Conservation (phyloP, 2,888 invertebrate genomes). For the Cancer borealis region DNA sequence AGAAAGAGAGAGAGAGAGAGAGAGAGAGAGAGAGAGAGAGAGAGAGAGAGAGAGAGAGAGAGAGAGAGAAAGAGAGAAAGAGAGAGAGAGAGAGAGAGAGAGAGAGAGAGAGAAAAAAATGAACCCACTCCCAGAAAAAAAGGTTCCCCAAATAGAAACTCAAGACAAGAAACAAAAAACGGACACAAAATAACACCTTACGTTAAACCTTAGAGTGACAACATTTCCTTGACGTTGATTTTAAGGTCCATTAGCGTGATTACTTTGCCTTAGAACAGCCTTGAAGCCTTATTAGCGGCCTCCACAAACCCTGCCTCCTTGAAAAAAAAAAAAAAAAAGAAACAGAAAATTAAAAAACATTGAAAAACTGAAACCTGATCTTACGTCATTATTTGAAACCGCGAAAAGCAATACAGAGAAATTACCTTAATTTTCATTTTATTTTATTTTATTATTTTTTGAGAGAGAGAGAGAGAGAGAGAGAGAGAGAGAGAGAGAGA, state of each 20-base stretch:
- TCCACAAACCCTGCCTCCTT: not conserved
- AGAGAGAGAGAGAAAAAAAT: not conserved
- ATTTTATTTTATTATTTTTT: not conserved
- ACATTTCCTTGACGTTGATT: not conserved
- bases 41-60: not conserved
- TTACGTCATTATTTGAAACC: not conserved
- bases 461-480: conserved; percentile 46
- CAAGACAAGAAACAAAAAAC: too few species aligned
- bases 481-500: conserved; percentile 49
- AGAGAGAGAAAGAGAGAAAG: not conserved
- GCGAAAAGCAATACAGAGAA: not conserved
- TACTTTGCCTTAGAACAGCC: not conserved
- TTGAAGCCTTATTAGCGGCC: not conserved
- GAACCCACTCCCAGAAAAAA: too few species aligned
- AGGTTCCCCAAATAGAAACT: too few species aligned
- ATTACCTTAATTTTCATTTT: not conserved
- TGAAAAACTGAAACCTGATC: not conserved
- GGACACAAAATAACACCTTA: too few species aligned
- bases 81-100: not conserved
- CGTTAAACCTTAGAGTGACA: too few species aligned
- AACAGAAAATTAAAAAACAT: not conserved
- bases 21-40: not conserved
- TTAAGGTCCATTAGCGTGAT: not conserved
- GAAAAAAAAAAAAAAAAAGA: not conserved
- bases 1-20: too few species aligned